Evolutionary conservation across 2,113 vertebrate species (phyloP).

Genomic region (Rhadina sibilatrix): DNA sequence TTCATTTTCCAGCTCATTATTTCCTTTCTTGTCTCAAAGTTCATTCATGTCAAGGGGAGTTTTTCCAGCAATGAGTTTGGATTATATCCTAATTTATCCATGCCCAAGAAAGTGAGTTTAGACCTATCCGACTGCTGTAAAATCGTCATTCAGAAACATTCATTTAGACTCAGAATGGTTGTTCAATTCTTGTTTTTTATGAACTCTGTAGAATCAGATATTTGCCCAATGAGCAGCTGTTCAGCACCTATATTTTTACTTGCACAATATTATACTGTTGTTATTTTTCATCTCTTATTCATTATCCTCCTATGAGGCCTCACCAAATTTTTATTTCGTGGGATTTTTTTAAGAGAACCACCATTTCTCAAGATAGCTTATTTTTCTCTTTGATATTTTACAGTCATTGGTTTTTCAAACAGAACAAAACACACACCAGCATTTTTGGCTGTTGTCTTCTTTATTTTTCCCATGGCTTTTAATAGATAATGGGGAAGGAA

Average conservation of each 20-base stretch:
- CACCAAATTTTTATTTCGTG: not conserved
- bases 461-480: not conserved
- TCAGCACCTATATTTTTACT: not conserved
- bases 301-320: not conserved
- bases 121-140: not conserved
- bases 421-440: not conserved
- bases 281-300: not conserved
- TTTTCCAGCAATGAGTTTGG: not conserved
- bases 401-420: not conserved
- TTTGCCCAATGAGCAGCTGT: not conserved
- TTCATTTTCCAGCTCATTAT: not conserved
- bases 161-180: not conserved
- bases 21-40: not conserved
- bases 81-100: not conserved
- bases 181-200: not conserved
- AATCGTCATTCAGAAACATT: not conserved
- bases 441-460: not conserved
- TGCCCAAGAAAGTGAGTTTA: not conserved
- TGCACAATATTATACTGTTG: not conserved
- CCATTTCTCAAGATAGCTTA: not conserved
- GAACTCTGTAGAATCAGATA: not conserved
- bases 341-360: not conserved
- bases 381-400: not conserved
- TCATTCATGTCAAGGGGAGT: not conserved
- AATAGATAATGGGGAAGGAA: not conserved